Base-by-base conservation (phyloP, 2,797 vertebrate species). In the Meda fulgida region DNA sequence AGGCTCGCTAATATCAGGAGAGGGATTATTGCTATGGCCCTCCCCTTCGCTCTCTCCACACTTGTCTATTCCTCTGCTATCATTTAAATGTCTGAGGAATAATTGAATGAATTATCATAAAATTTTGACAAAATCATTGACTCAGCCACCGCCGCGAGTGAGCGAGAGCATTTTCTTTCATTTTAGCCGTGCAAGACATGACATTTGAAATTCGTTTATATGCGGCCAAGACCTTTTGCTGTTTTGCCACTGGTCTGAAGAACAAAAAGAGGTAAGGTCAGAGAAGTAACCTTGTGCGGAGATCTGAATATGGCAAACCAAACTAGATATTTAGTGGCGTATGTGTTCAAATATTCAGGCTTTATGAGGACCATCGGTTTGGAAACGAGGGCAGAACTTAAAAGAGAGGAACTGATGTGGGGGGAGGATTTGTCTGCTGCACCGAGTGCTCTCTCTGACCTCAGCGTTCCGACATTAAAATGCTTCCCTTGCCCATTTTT, bases 41-140 rank as follows among this genome's bases (percentile, higher is more conserved):
- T 93, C 89, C 91, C 92, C 91, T 71, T 88, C 91, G 90, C 48
- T 82, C 76, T 78, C 82, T 85, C 83, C 53, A 78, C 85, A 83
- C 66, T 67, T 91, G 92, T 92, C 89, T 88, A 86, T 89, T 91
- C 90, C 89, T 91, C 85, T 70, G 73, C 51, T 92, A 92, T 96
- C 95, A 96, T 96, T 97, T 97, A 96, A 97, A 97, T 97, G 95
- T 96, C 95, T 97, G 93, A 96, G 93, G 93, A 96, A 95, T 96
- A 96, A 97, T 96, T 94, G 95, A 96, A 96, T 96, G 94, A 96
- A 97, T 97, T 97, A 97, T 96, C 96, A 96, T 96, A 97, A 96
- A 97, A 96, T 96, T 97, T 96, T 97, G 96, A 97, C 95, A 97
- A 97, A 97, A 96, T 95, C 96, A 96, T 97, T 96, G 95, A 95